Evolutionary conservation across 2,113 vertebrate species (phyloP).

Genomic region (Machaerirhynchus nigripectus): DNA sequence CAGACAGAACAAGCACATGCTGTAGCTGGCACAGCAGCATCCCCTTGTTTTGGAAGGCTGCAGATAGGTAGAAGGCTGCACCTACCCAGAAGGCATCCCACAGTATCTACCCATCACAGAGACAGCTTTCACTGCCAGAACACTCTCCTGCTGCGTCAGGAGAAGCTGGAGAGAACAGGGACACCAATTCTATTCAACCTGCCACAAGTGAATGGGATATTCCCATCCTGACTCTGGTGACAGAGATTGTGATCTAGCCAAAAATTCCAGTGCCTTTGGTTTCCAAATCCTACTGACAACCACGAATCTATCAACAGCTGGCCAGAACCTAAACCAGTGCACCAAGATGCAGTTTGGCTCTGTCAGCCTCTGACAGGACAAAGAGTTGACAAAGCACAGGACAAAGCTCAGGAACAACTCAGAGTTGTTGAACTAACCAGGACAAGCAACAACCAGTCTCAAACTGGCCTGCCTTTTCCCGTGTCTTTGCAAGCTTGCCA

Average conservation of each 20-base stretch:
- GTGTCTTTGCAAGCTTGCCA: background rate
- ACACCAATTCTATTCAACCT: background rate
- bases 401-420: background rate
- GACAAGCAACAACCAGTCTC: background rate
- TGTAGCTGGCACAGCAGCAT: background rate
- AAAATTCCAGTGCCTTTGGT: background rate
- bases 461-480: background rate
- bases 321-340: background rate
- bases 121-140: background rate
- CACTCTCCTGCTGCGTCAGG: background rate
- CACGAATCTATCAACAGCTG: background rate
- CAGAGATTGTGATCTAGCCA: background rate
- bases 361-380: background rate
- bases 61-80: background rate
- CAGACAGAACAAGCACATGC: background rate
- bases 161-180: background rate
- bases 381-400: background rate
- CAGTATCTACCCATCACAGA: background rate
- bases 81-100: background rate
- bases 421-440: background rate
- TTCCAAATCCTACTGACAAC: background rate
- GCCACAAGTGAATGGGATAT: background rate
- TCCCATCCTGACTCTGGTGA: background rate
- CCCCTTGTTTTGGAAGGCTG: background rate
- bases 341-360: background rate